These are phyloP conservation scores for Stratiolaelaps scimitus DNA, from an alignment of 1,140 invertebrate genomes.

Conservation along the genomic window DNA sequence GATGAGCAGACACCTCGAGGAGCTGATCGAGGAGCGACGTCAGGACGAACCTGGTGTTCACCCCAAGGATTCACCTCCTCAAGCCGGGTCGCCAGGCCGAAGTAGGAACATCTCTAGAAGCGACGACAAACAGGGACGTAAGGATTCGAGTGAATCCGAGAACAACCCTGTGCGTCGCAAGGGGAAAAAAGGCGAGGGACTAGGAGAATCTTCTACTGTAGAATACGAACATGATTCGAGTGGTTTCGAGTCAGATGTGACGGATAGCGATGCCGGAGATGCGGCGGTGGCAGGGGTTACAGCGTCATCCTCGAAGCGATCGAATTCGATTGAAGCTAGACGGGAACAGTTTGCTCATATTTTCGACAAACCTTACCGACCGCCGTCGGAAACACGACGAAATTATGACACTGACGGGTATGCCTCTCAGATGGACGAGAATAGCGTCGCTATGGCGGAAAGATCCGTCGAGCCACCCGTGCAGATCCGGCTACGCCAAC, in stretches of 20 bases:
- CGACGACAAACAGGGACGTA: constrained; percentile 35
- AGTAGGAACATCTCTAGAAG: neutral
- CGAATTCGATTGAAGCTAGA: neutral
- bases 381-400: constrained; percentile 6
- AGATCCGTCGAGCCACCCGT: neutral
- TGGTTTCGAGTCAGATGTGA: constrained; percentile 24
- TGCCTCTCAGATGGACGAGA: constrained; percentile 11
- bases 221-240: constrained; percentile 22
- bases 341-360: neutral
- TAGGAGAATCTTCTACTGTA: neutral
- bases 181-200: neutral
- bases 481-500: too few species aligned
- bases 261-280: constrained; percentile 1
- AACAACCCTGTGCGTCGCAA: constrained; percentile 32
- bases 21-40: constrained; percentile 2
- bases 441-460: neutral
- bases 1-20: constrained; percentile 26
- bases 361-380: constrained; percentile 4
- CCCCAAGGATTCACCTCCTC: constrained; percentile 8
- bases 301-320: neutral
- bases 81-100: neutral
- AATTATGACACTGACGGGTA: constrained; percentile 24
- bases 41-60: neutral
- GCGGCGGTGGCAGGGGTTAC: neutral
- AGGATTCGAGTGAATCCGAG: constrained; percentile 33